A percentile compares a stretch with the other conserved stretches of the same genome.
Evolutionary conservation across 2,888 invertebrate species (phyloP).

Genomic region (Drosophila histrio): DNA sequence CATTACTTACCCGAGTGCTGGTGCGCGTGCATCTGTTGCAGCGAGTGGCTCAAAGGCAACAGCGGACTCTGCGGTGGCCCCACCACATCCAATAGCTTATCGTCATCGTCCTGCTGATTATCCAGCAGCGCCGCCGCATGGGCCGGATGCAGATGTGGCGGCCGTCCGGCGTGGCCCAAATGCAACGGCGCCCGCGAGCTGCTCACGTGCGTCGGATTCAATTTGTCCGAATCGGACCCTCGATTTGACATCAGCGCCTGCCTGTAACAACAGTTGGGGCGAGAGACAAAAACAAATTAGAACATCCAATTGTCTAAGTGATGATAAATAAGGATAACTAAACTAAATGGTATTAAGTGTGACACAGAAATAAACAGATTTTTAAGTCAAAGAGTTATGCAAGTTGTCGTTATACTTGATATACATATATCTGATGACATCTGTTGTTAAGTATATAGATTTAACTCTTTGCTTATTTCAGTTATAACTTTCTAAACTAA

Average conservation of each 20-base stretch:
- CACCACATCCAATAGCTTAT: constrained; percentile 93
- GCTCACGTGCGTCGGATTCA: constrained; percentile 86
- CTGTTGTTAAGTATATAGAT: too few species aligned
- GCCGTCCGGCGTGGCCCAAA: constrained; percentile 83
- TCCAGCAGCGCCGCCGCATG: constrained; percentile 81
- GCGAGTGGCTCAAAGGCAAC: constrained; percentile 85
- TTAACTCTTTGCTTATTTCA: too few species aligned
- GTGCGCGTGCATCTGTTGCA: constrained; percentile 85
- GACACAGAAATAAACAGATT: background rate
- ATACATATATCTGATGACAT: too few species aligned
- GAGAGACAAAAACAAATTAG: constrained; percentile 82
- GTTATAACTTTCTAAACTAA: too few species aligned
- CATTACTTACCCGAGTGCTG: constrained; percentile 84
- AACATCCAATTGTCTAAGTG: constrained; percentile 80
- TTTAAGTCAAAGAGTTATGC: too few species aligned
- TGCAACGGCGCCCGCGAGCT: constrained; percentile 84
- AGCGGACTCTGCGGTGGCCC: constrained; percentile 93
- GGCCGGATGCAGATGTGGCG: constrained; percentile 79
- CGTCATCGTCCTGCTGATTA: constrained; percentile 90
- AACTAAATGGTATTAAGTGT: background rate
- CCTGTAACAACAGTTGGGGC: constrained; percentile 86
- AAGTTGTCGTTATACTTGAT: too few species aligned
- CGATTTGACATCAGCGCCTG: constrained; percentile 87
- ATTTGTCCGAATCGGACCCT: constrained; percentile 85
- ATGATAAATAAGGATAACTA: background rate